These are phyloP conservation scores for Bergia puertoricense DNA, from an alignment of 92 coral and sea anemone genomes.

Conservation along the genomic window DNA sequence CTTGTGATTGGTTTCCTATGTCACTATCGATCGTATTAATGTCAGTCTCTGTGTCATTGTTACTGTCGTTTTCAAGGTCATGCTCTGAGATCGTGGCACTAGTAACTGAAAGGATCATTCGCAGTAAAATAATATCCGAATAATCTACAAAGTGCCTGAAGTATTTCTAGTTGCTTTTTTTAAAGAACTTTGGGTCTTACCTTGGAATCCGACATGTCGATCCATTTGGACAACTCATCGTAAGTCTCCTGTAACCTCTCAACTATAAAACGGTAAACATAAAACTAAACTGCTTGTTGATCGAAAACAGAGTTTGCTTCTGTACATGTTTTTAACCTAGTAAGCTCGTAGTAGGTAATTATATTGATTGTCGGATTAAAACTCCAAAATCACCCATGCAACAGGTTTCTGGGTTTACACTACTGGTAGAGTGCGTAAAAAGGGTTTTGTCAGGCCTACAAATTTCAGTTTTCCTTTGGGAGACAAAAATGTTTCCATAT, in stretches of 20 bases:
- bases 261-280: conserved; percentile 33
- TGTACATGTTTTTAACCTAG: not conserved
- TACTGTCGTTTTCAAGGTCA: too few species aligned
- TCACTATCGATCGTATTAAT: not conserved
- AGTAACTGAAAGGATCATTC: too few species aligned
- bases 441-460: too few species aligned
- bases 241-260: conserved; percentile 68
- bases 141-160: too few species aligned
- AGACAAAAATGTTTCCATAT: too few species aligned
- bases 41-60: not conserved
- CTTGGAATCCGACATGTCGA: conserved; percentile 86
- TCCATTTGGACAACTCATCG: conserved; percentile 84
- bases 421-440: too few species aligned
- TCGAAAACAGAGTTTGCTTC: not conserved
- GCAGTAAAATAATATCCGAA: not conserved
- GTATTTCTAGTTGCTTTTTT: not conserved
- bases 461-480: too few species aligned
- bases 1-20: too few species aligned
- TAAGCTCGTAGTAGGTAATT: too few species aligned
- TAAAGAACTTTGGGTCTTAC: conserved; percentile 33
- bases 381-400: too few species aligned
- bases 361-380: too few species aligned
- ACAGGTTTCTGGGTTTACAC: too few species aligned
- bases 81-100: not conserved
- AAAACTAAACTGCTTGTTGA: not conserved